phyloP scores from a whole-genome alignment of 2,797 vertebrate species.

The Agapornis canus region DNA sequence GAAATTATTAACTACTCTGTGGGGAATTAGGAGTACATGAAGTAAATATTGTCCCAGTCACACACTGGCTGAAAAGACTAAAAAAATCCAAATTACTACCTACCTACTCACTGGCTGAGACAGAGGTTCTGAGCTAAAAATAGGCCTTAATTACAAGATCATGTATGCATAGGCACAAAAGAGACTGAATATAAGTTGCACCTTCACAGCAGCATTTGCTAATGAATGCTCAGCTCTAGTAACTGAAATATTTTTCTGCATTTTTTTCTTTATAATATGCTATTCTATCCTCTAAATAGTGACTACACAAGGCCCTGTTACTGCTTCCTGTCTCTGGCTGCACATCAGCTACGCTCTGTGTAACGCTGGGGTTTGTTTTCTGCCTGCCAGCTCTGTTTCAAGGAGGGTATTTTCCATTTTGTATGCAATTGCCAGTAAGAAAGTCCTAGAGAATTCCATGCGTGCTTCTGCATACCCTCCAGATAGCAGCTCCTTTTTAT shows the following conservation, averaged over 20 bases:
- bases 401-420: constrained; percentile 4
- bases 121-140: neutral
- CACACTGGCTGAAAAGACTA: neutral
- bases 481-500: neutral
- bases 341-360: fast-evolving
- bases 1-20: neutral
- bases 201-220: neutral
- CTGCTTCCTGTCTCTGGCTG: neutral
- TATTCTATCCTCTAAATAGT: neutral
- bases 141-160: neutral
- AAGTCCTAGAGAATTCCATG: neutral
- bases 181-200: neutral
- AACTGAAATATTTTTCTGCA: neutral
- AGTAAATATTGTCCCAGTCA: neutral
- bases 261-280: neutral
- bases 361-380: neutral
- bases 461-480: neutral
- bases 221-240: neutral
- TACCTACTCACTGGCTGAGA: neutral
- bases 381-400: neutral
- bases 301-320: too few relatives aligned
- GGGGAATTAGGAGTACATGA: neutral
- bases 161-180: neutral
- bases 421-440: neutral
- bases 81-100: neutral